Percentiles rank a stretch among this genome's conserved stretches.
Evolutionary conservation across 2,888 invertebrate genomes (phyloP).

Genomic region (Cheilosia variabilis): DNA sequence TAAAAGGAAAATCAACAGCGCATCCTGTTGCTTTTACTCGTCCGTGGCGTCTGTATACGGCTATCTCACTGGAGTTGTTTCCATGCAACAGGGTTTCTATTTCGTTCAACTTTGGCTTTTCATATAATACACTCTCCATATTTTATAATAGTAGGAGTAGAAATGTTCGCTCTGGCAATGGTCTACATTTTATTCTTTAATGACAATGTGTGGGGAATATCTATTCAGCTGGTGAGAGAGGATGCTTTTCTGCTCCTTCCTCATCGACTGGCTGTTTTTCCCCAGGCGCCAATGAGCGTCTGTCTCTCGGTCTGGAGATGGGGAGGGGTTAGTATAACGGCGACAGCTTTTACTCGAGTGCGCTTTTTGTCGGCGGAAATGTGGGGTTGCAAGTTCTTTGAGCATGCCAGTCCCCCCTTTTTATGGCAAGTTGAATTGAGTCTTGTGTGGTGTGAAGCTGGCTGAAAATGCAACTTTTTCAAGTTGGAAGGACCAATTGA

Average conservation of each 20-base stretch:
- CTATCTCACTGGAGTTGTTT: constrained; percentile 62
- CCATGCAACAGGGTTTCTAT: constrained; percentile 76
- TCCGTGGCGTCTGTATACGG: constrained; percentile 22
- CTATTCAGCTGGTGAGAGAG: constrained; percentile 11
- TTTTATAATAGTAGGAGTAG: constrained; percentile 44
- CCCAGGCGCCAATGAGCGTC: constrained; percentile 7
- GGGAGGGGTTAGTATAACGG: neutral
- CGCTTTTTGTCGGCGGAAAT: constrained; percentile 2
- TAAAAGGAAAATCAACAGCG: constrained; percentile 65
- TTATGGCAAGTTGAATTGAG: constrained; percentile 29
- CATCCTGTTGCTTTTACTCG: constrained; percentile 65
- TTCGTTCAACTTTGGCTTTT: constrained; percentile 71
- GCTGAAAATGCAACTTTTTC: constrained; percentile 26
- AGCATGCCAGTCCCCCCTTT: neutral
- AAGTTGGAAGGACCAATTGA: constrained; percentile 21
- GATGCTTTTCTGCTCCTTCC: constrained; percentile 5
- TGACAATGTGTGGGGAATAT: constrained; percentile 22
- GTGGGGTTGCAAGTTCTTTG: neutral
- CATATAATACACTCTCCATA: constrained; percentile 57
- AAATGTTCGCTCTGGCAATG: constrained; percentile 62
- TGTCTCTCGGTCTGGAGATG: neutral
- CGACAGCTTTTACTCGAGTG: constrained; percentile 2
- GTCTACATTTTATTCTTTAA: constrained; percentile 68
- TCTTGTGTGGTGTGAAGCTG: neutral
- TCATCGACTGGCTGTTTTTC: constrained; percentile 13